These are phyloP conservation scores for Pseudomyrmex flavicornis DNA, from an alignment of 1,140 invertebrate genomes.

Conservation along the genomic window DNA sequence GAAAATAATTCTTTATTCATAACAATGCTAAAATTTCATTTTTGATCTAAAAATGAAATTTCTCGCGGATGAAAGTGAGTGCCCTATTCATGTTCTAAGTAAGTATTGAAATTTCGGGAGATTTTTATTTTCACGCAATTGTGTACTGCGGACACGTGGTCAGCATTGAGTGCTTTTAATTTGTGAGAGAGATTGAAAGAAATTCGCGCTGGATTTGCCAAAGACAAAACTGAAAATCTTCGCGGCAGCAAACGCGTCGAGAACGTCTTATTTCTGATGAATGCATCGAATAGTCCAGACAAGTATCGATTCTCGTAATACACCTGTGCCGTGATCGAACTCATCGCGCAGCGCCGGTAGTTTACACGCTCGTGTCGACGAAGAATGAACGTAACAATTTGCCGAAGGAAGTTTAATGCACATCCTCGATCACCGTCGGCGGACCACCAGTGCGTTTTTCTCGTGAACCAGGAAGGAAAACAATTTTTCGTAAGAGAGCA, in stretches of 20 bases:
- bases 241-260: background rate
- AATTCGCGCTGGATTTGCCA: constrained; percentile 1
- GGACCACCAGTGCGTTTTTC: constrained; percentile 34
- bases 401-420: constrained; percentile 47
- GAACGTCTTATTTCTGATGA: constrained; percentile 54
- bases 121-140: too few species aligned
- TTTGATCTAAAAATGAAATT: too few species aligned
- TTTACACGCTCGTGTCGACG: constrained; percentile 55
- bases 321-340: constrained; percentile 66
- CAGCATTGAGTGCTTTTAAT: too few species aligned
- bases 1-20: too few species aligned
- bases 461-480: constrained; percentile 46
- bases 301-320: constrained; percentile 65
- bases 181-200: background rate
- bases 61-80: too few species aligned
- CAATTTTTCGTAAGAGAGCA: constrained; percentile 44
- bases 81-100: too few species aligned
- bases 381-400: constrained; percentile 67
- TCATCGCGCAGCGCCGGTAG: constrained; percentile 35
- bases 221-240: constrained; percentile 29
- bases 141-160: too few species aligned
- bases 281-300: constrained; percentile 26
- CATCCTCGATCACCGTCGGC: constrained; percentile 32
- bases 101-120: too few species aligned
- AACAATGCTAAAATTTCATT: too few species aligned